Percentiles rank a stretch among this genome's conserved stretches.
phyloP scores from a whole-genome alignment of 2,797 vertebrate genomes.

The Kryptolebias ocellatus region DNA sequence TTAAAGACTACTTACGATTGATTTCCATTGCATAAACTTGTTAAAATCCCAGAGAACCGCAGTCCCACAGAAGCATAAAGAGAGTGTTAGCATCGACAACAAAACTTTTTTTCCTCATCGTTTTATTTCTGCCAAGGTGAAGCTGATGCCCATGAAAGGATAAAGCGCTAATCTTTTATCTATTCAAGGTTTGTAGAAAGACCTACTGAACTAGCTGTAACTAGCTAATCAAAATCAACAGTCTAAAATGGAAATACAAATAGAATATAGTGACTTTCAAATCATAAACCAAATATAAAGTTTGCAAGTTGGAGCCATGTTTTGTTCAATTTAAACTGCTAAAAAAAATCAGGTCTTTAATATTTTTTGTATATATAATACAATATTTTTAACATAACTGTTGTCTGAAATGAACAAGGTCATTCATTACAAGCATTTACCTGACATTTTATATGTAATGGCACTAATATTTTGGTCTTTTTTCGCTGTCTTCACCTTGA shows the following conservation, averaged over 20 bases:
- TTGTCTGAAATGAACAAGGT: too few species aligned
- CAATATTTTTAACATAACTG: too few species aligned
- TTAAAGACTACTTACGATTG: slow-evolving; percentile 90
- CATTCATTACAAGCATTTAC: neutral
- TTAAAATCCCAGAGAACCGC: slow-evolving; percentile 56
- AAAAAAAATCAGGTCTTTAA: too few species aligned
- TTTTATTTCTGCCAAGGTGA: slow-evolving; percentile 70
- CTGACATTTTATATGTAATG: too few species aligned
- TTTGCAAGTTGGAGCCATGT: too few species aligned
- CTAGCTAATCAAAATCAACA: too few species aligned
- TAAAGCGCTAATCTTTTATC: too few species aligned
- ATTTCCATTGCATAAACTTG: slow-evolving; percentile 99
- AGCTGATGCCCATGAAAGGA: slow-evolving; percentile 12
- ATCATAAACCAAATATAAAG: neutral
- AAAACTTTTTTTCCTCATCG: neutral
- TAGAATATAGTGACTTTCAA: neutral
- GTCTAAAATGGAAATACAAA: neutral
- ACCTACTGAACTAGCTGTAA: too few species aligned
- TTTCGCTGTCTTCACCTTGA: slow-evolving; percentile 60
- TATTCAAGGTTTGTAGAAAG: too few species aligned
- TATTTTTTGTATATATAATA: too few species aligned
- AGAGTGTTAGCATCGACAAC: slow-evolving; percentile 41
- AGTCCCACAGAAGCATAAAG: slow-evolving; percentile 44
- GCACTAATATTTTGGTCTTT: neutral
- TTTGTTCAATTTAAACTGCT: too few species aligned